phyloP scores from a whole-genome alignment of 1,140 invertebrate species.

The Aphaenogaster ashmeadi region DNA sequence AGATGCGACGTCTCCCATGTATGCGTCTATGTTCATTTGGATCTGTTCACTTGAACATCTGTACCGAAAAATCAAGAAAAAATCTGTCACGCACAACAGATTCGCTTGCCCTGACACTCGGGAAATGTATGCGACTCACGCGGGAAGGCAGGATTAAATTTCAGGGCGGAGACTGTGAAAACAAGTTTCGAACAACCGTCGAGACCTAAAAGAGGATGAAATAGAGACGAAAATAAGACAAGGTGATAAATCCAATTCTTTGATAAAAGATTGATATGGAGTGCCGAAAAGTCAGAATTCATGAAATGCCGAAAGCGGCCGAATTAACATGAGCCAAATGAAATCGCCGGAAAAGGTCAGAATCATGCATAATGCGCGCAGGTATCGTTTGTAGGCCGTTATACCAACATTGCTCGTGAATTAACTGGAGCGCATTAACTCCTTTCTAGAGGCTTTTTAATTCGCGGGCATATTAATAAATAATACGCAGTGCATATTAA shows the following conservation, averaged over 20 bases:
- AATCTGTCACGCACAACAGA: constrained; percentile 10
- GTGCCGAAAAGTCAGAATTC: constrained; percentile 33
- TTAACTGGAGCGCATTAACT: constrained; percentile 42
- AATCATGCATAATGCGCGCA: constrained; percentile 34
- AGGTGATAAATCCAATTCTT: constrained; percentile 10
- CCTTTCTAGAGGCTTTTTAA: constrained; percentile 24
- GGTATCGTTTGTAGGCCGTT: constrained; percentile 38
- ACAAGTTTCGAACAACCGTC: not conserved
- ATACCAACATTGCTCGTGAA: constrained; percentile 25
- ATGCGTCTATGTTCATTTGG: constrained; percentile 1
- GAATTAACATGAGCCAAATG: constrained; percentile 31
- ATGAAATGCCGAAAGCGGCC: constrained; percentile 15
- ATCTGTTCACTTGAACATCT: constrained; percentile 13
- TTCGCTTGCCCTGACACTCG: not conserved
- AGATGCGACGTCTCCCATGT: not conserved
- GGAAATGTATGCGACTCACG: constrained; percentile 26
- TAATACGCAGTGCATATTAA: constrained; percentile 14
- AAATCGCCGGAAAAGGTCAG: constrained; percentile 34
- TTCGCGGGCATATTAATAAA: constrained; percentile 17
- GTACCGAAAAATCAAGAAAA: not conserved
- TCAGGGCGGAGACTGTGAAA: constrained; percentile 2
- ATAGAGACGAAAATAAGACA: not conserved
- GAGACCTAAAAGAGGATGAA: not conserved
- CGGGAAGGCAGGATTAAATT: constrained; percentile 28
- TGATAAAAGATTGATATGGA: not conserved